Evolutionary conservation across 1,140 invertebrate genomes (phyloP).

Genomic region (Leptopilina boulardi): DNA sequence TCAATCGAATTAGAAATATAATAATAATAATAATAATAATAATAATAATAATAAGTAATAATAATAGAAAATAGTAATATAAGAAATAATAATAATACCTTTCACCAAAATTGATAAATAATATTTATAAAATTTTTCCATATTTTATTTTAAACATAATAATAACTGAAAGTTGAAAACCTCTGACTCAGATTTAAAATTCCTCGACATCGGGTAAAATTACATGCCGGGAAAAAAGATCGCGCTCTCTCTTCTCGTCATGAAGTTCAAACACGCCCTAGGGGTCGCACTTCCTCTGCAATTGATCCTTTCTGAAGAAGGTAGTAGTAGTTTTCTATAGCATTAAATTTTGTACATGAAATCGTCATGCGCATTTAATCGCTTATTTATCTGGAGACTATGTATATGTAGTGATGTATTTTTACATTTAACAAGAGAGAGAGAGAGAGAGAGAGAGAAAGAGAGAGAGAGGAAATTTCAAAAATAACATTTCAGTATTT

Average conservation of each 20-base stretch:
- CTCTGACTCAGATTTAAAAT: not conserved
- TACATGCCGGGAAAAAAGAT: not conserved
- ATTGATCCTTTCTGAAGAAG: conserved; percentile 18
- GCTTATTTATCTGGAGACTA: conserved; percentile 12
- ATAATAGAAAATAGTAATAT: no score
- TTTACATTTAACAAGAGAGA: conserved; percentile 10
- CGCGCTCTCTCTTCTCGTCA: not conserved
- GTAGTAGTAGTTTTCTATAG: not conserved
- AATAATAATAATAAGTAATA: no score
- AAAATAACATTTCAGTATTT: conserved; percentile 7
- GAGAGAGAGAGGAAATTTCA: conserved; percentile 8
- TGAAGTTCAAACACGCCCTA: conserved; percentile 25
- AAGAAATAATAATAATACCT: no score
- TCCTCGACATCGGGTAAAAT: not conserved
- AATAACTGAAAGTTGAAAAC: not conserved
- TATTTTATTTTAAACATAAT: no score
- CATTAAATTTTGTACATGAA: conserved; percentile 2
- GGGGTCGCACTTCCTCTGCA: conserved; percentile 17
- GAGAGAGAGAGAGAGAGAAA: conserved; percentile 9
- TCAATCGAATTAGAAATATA: no score
- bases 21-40: no score
- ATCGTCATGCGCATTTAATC: not conserved
- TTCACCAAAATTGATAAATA: no score
- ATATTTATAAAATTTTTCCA: no score
- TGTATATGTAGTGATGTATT: not conserved